Evolutionary conservation across 1,140 invertebrate genomes (phyloP), one percentile per base, ranked within the genome.

Genomic region (Calliphora vicina): DNA sequence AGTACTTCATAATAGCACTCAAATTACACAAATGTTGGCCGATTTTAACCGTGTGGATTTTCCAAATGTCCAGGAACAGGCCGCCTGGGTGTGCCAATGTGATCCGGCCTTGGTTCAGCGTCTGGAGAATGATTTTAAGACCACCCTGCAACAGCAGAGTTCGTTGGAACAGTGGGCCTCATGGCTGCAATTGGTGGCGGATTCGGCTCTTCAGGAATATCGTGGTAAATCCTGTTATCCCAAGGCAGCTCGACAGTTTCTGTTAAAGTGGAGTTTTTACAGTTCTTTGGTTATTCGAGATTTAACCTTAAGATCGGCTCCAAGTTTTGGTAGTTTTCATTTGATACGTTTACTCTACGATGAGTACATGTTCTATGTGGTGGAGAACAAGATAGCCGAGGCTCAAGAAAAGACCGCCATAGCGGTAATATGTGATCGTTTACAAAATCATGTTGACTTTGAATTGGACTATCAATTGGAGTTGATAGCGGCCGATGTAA

Each of bases 181-280:
- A 61, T 99, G 99, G 99, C 92, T 99, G 83, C 98, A 99, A 91
- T 93, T 94, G 71, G 97, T 99, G 72, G 97, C 96, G n/a, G 95
- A 96, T 85, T 93, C 94, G 86, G 96, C 97, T 57, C 93, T 99
- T 78, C 96, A 97, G 87, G 96, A 96, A 83, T 97, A 97, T 90
- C 95, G 97, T 89, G 95, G 95, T 9, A 95, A 96, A 87, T 92
- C 95, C 26, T 95, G 93, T 84, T 99, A 97, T 92, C 95, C 96
- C 23, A 96, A 96, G 90, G 96, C 97, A 84, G 97, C 96, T 15
- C 93, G 97, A 35, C 96, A 99, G 90, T 98, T 99, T 92, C 93
- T 99, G 82, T 94, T 99, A 50, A 99, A 99, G 91, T 99, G 99
- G 99, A 99, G 97, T 83, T 99, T 99, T 93, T 99, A 99, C 91